Percentiles rank a stretch among this genome's conserved stretches.
Conservation (phyloP, 2,888 invertebrate genomes). For the Torymus auratus region DNA sequence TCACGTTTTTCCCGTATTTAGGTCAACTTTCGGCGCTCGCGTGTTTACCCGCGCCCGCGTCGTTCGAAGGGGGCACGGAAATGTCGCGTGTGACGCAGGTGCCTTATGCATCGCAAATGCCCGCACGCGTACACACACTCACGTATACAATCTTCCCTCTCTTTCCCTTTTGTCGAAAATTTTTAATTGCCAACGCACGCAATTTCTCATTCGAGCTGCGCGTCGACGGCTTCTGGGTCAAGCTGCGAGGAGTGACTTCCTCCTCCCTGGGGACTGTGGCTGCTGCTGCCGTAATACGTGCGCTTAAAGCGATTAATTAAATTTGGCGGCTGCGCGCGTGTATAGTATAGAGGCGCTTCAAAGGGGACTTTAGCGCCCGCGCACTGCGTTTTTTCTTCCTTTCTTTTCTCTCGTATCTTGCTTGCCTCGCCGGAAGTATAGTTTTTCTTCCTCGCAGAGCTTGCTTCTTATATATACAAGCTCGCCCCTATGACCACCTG, state of each 20-base stretch:
- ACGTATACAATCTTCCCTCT: too few species aligned
- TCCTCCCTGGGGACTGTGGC: too few species aligned
- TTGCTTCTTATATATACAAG: not conserved
- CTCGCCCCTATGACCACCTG: not conserved
- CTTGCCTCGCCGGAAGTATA: not conserved
- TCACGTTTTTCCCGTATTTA: constrained; percentile 18
- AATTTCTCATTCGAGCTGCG: constrained; percentile 27
- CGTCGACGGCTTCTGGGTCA: constrained; percentile 24
- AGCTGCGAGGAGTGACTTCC: not conserved
- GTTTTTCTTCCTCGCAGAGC: too few species aligned
- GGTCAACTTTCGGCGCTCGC: constrained; percentile 2
- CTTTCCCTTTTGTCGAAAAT: constrained; percentile 18
- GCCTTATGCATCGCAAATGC: constrained; percentile 29
- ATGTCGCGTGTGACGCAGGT: constrained; percentile 44
- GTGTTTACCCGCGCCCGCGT: not conserved
- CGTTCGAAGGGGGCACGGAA: constrained; percentile 6
- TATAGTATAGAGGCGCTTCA: not conserved
- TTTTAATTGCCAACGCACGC: constrained; percentile 44
- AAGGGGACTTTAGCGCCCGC: constrained; percentile 24
- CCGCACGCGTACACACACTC: not conserved
- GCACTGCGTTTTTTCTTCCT: not conserved
- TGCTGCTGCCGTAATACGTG: too few species aligned
- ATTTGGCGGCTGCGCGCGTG: constrained; percentile 1
- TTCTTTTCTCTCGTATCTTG: not conserved
- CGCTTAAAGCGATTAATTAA: constrained; percentile 3